Percentiles rank a stretch among this genome's conserved stretches.
These are phyloP conservation scores for Oryzias melastigma DNA, from an alignment of 2,113 vertebrate species.

Conservation along the genomic window DNA sequence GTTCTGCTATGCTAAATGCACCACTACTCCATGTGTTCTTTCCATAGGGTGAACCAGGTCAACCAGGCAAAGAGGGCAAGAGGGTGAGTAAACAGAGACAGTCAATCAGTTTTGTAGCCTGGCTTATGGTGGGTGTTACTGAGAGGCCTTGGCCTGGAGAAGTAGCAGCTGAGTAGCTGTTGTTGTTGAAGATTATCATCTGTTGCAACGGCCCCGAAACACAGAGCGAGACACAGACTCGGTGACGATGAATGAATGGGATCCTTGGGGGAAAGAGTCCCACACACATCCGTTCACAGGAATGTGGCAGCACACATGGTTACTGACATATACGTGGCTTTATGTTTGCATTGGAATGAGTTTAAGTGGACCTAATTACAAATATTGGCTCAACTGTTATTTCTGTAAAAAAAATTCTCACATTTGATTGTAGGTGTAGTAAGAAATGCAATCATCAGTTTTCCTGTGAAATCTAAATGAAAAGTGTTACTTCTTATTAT, in stretches of 20 bases:
- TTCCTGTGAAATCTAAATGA: neutral
- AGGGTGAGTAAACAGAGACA: slow-evolving; percentile 89
- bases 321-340: slow-evolving; percentile 21
- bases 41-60: slow-evolving; percentile 81
- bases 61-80: slow-evolving; percentile 92
- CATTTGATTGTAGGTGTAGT: slow-evolving; percentile 10
- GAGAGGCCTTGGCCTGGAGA: slow-evolving; percentile 50
- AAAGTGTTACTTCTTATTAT: too few relatives aligned
- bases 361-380: slow-evolving; percentile 26
- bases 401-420: slow-evolving; percentile 1
- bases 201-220: slow-evolving; percentile 29
- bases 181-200: slow-evolving; percentile 52
- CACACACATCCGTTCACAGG: slow-evolving; percentile 31
- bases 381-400: slow-evolving; percentile 5
- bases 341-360: slow-evolving; percentile 36
- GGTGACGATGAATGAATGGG: slow-evolving; percentile 59
- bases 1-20: slow-evolving; percentile 4
- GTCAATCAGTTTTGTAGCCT: slow-evolving; percentile 55
- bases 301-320: slow-evolving; percentile 59
- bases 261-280: slow-evolving; percentile 37
- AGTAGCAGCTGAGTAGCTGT: slow-evolving; percentile 69
- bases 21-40: slow-evolving; percentile 41
- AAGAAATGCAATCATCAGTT: slow-evolving; percentile 3
- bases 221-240: slow-evolving; percentile 37
- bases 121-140: slow-evolving; percentile 25